phyloP scores from a whole-genome alignment of 2,888 invertebrate species.

The Pristionchus japonicus region DNA sequence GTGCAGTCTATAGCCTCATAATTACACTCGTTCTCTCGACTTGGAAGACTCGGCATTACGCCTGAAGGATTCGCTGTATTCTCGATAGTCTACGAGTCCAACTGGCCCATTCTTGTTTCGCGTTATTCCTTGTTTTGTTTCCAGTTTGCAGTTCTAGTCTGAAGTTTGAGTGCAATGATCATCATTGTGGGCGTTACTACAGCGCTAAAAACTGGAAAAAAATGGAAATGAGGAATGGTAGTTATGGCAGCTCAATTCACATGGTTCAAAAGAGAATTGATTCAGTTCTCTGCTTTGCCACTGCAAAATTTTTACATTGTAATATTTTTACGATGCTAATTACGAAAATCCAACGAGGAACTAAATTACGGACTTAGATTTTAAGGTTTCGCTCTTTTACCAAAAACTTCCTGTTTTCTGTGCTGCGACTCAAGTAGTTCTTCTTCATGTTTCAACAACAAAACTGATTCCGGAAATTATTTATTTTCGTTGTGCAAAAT shows the following conservation, averaged over 20 bases:
- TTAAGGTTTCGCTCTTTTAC: no score
- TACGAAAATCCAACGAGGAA: not conserved
- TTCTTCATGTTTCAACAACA: not conserved
- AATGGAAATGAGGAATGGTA: not conserved
- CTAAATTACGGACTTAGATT: not conserved
- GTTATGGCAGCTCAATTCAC: not conserved
- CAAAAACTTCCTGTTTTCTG: not conserved
- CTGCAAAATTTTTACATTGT: not conserved
- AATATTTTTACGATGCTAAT: not conserved
- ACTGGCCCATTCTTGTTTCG: not conserved
- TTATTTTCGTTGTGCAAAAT: not conserved
- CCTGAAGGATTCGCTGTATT: not conserved
- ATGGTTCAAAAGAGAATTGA: not conserved
- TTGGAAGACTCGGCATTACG: no score
- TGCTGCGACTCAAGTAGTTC: not conserved
- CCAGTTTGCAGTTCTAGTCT: no score
- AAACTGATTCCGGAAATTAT: not conserved
- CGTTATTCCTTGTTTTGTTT: no score
- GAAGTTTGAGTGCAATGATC: no score
- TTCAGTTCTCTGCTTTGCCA: not conserved
- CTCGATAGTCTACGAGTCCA: not conserved
- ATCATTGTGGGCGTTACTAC: not conserved
- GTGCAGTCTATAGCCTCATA: no score
- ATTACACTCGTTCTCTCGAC: no score
- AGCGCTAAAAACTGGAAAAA: not conserved